These are phyloP conservation scores for Stenurella melanura DNA, from an alignment of 2,888 invertebrate genomes.

Conservation along the genomic window DNA sequence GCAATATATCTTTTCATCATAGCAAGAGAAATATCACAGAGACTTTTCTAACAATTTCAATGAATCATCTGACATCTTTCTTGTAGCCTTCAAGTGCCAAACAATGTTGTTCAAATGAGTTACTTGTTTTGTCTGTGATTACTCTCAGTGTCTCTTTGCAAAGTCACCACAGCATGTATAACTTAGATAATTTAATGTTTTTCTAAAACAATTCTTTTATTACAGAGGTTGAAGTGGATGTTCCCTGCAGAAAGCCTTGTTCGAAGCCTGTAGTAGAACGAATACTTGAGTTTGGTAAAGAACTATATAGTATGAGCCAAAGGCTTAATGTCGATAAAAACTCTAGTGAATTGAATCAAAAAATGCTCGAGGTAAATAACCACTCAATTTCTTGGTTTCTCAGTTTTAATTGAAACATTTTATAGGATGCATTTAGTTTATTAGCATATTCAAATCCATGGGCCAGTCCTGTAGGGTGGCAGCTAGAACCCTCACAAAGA, in stretches of 20 bases:
- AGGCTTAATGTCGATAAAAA: slow-evolving; percentile 87
- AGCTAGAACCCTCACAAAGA: slow-evolving; percentile 94
- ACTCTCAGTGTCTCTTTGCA: too few relatives aligned
- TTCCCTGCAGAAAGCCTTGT: slow-evolving; percentile 69
- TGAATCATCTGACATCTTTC: too few relatives aligned
- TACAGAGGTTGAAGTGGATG: slow-evolving; percentile 74
- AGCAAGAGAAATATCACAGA: too few relatives aligned
- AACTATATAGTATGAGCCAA: slow-evolving; percentile 93
- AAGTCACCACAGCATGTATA: too few relatives aligned
- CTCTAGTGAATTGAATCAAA: slow-evolving; percentile 88
- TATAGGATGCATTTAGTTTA: slow-evolving; percentile 96
- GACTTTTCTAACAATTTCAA: too few relatives aligned
- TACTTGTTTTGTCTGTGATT: too few relatives aligned
- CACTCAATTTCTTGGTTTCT: background rate
- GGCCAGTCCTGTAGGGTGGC: slow-evolving; percentile 97
- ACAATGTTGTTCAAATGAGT: too few relatives aligned
- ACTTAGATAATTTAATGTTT: background rate
- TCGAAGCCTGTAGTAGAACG: slow-evolving; percentile 91
- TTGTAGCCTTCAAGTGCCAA: too few relatives aligned
- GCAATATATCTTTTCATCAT: too few relatives aligned
- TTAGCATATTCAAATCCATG: slow-evolving; percentile 98
- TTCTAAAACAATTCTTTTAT: slow-evolving; percentile 16
- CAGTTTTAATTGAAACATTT: slow-evolving; percentile 33
- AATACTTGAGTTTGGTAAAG: slow-evolving; percentile 95
- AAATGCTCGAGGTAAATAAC: slow-evolving; percentile 88